Conservation (phyloP, 2,888 invertebrate species). For the Calephelis perditalis region DNA sequence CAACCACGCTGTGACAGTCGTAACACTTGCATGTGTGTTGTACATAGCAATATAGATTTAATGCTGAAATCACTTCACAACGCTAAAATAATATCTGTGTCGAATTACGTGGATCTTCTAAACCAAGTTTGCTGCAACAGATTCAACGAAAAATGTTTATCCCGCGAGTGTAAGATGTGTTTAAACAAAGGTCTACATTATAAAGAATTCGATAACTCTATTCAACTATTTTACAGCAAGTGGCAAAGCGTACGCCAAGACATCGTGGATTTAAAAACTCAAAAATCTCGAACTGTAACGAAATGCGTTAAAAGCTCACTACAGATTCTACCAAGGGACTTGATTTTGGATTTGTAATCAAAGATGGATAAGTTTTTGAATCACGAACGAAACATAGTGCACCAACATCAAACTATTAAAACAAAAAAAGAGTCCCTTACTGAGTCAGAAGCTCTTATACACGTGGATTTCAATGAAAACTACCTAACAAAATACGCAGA, state of each 20-base stretch:
- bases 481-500: conserved; percentile 33
- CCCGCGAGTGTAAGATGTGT: conserved; percentile 2
- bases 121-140: conserved; percentile 17
- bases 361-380: conserved; percentile 31
- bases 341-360: conserved; percentile 31
- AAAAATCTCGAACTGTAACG: conserved; percentile 28
- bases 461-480: conserved; percentile 47
- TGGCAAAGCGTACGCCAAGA: conserved; percentile 2
- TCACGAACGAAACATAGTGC: conserved; percentile 30
- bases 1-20: conserved; percentile 17
- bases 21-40: conserved; percentile 14
- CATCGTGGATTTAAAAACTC: conserved; percentile 1
- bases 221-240: neutral
- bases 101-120: conserved; percentile 23
- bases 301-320: conserved; percentile 33
- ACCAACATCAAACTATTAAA: conserved; percentile 23
- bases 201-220: conserved; percentile 1
- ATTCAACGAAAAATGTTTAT: conserved; percentile 11
- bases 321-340: conserved; percentile 29
- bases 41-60: conserved; percentile 21
- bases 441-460: conserved; percentile 28
- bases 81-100: conserved; percentile 20
- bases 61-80: conserved; percentile 21
- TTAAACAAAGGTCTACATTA: conserved; percentile 3
- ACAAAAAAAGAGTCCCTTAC: conserved; percentile 26